Base-by-base conservation (phyloP, 1,140 invertebrate genomes). In the Vanessa tameamea region DNA sequence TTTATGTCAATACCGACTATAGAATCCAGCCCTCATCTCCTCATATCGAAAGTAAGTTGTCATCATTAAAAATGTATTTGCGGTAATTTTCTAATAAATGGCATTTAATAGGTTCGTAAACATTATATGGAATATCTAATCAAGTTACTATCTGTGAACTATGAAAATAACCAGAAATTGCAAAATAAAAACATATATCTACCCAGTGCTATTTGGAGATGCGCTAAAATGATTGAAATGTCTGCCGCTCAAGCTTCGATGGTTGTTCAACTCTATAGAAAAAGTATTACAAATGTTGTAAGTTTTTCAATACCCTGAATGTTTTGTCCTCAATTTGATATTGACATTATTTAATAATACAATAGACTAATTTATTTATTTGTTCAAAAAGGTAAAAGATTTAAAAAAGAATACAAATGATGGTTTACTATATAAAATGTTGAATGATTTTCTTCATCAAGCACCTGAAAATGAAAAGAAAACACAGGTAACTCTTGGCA, bases 41-140 rank as follows among this genome's bases (percentile, higher is more conserved):
- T 91, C 43, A 89, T 92, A 74, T 91, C 89, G 37, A 91, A 89
- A 84, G 89, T 88, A 79, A 78, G 73, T 72, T 2, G n/a, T 48
- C 2, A 57, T 26, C 37, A 43, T 64, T 43, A 43, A 43, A 43
- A 13, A 4, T 57, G 9, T 57, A 13, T 26, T n/a, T 9, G 2
- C 16, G 16, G 9, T 12, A 9, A 55, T 55, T 23, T 57, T 57
- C 12, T 57, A 23, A 57, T 57, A 7, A n/a, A 23, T 23, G 57
- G 14, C 31, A 15, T 37, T 61, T 75, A 65, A 26, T 66, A 93
- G 92, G 91, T 93, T 16, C 87, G 92, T 23, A 91, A 93, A 79
- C 85, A 91, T 79, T 93, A 93, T 68, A 87, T 93, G 83, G 89
- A 90, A 64, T 87, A 89, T 79, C 74, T 92, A n/a, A 86, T 91